Conservation (phyloP, 1,140 invertebrate genomes). For the Cepaea nemoralis region DNA sequence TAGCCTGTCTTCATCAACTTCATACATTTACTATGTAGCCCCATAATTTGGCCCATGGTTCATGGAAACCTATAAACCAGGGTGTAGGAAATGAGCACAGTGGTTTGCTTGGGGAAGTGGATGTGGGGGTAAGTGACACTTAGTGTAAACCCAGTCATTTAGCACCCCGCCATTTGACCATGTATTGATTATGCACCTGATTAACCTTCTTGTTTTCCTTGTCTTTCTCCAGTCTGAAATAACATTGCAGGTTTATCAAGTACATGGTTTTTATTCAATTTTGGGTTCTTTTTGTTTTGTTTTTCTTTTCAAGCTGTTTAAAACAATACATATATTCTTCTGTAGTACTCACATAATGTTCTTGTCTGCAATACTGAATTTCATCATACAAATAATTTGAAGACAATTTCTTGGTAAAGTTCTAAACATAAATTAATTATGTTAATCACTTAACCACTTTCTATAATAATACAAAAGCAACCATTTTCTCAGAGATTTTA, state of each 20-base stretch:
- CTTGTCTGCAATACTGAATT: too few relatives aligned
- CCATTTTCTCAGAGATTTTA: too few relatives aligned
- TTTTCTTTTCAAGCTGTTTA: not conserved
- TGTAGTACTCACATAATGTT: too few relatives aligned
- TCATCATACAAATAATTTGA: too few relatives aligned
- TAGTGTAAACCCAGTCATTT: not conserved
- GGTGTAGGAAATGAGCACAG: conserved; percentile 5
- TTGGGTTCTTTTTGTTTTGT: not conserved
- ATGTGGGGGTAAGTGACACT: conserved; percentile 19
- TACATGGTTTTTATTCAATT: not conserved
- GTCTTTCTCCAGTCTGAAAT: conserved; percentile 25
- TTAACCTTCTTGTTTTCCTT: not conserved
- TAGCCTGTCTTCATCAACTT: too few relatives aligned
- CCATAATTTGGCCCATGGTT: not conserved
- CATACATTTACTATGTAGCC: not conserved
- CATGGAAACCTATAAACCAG: not conserved
- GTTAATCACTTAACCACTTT: too few relatives aligned
- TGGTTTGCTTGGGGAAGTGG: conserved; percentile 14
- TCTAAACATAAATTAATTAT: too few relatives aligned
- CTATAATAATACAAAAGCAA: too few relatives aligned
- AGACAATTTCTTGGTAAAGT: too few relatives aligned
- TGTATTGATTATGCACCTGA: conserved; percentile 7
- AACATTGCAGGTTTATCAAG: conserved; percentile 14
- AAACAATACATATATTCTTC: too few relatives aligned
- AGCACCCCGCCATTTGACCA: not conserved